Percentiles rank a stretch among this genome's conserved stretches.
These are phyloP conservation scores for Apotomis turbidana DNA, from an alignment of 2,888 invertebrate genomes.

Conservation along the genomic window DNA sequence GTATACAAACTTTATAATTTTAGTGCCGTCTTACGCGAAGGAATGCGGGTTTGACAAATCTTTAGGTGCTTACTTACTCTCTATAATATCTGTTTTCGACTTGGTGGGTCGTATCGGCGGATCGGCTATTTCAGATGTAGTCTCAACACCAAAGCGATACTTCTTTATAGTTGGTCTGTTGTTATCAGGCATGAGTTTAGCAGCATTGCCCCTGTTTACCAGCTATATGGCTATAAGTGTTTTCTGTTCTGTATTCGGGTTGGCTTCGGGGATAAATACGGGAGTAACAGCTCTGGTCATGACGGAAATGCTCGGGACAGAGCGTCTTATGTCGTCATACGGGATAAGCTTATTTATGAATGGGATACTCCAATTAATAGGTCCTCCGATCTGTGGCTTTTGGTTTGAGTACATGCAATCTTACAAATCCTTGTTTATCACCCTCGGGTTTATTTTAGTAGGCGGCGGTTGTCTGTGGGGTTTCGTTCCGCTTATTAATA, in stretches of 20 bases:
- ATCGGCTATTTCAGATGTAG: slow-evolving; percentile 91
- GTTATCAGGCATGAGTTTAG: slow-evolving; percentile 89
- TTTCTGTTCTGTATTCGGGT: slow-evolving; percentile 90
- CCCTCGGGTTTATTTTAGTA: slow-evolving; percentile 88
- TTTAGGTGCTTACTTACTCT: slow-evolving; percentile 88
- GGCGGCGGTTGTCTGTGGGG: slow-evolving; percentile 90
- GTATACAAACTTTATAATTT: slow-evolving; percentile 93
- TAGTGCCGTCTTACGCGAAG: slow-evolving; percentile 90
- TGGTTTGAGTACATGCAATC: slow-evolving; percentile 86
- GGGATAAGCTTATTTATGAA: slow-evolving; percentile 94
- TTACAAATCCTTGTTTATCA: slow-evolving; percentile 89
- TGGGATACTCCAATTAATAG: slow-evolving; percentile 90
- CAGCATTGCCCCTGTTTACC: slow-evolving; percentile 87
- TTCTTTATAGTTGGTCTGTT: slow-evolving; percentile 92
- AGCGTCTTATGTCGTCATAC: slow-evolving; percentile 92
- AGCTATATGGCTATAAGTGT: slow-evolving; percentile 86
- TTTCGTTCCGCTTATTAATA: slow-evolving; percentile 88
- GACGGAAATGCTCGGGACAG: slow-evolving; percentile 94
- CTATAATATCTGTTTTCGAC: slow-evolving; percentile 92
- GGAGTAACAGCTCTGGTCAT: slow-evolving; percentile 94
- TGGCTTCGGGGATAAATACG: slow-evolving; percentile 93
- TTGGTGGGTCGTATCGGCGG: slow-evolving; percentile 93
- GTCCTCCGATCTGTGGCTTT: slow-evolving; percentile 92
- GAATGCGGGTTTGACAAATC: slow-evolving; percentile 88
- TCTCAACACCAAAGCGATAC: slow-evolving; percentile 90